Conservation (phyloP, 2,113 vertebrate genomes). For the Lepus americanus region DNA sequence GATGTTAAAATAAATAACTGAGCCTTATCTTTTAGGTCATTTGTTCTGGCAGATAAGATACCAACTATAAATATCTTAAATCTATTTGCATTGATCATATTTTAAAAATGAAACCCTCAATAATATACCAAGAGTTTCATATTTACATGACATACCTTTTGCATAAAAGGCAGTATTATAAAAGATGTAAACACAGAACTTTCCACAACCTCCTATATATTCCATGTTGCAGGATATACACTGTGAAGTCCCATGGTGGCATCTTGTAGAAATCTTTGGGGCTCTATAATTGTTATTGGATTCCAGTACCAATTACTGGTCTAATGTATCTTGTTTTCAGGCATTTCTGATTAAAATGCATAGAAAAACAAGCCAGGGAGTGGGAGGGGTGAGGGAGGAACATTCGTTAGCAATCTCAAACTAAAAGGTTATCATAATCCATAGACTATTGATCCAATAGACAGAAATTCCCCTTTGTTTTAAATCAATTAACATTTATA, state of each 20-base stretch:
- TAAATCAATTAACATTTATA: conserved; percentile 81
- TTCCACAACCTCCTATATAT: neutral
- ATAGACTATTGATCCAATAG: conserved; percentile 67
- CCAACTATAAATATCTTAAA: neutral
- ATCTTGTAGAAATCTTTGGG: neutral
- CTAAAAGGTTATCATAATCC: conserved; percentile 65
- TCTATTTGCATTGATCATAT: neutral
- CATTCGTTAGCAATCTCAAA: conserved; percentile 65
- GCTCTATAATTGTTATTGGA: conserved; percentile 45
- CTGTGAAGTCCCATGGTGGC: neutral
- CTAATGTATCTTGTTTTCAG: conserved; percentile 63
- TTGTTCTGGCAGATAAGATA: neutral
- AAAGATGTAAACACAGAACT: neutral
- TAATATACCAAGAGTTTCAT: neutral
- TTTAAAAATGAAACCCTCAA: neutral
- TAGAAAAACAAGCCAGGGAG: neutral
- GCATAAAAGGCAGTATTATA: neutral
- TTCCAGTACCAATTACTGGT: conserved; percentile 55
- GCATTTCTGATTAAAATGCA: conserved; percentile 67
- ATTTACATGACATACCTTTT: neutral
- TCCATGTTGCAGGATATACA: neutral
- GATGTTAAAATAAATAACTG: neutral
- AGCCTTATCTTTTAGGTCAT: neutral
- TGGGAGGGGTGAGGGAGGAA: neutral
- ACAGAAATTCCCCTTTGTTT: conserved; percentile 66